phyloP scores from a whole-genome alignment of 2,113 vertebrate genomes.

The Excalfactoria chinensis region DNA sequence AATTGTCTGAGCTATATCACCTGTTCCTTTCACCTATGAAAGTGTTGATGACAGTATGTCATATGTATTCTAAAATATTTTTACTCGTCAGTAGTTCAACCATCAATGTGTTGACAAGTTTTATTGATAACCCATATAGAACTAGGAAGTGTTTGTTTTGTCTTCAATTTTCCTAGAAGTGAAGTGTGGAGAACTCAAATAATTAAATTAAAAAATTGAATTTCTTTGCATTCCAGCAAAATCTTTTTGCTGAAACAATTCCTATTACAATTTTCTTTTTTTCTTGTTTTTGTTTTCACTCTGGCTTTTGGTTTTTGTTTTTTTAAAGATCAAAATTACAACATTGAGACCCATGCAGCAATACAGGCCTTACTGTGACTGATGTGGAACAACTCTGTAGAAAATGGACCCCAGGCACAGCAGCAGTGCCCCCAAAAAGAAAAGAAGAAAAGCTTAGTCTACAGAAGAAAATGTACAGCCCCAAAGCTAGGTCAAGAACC shows the following conservation, averaged over 20 bases:
- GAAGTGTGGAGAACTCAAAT: neutral
- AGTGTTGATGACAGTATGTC: neutral
- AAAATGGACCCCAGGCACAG: neutral
- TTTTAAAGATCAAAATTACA: neutral
- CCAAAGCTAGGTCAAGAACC: neutral
- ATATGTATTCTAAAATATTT: neutral
- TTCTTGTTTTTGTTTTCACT: neutral
- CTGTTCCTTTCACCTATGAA: neutral
- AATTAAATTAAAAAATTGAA: neutral
- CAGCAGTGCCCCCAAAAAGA: neutral
- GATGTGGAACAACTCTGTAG: neutral
- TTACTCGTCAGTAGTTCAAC: neutral
- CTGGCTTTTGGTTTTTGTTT: neutral
- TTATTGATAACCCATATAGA: neutral
- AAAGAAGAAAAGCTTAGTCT: neutral
- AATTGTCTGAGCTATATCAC: neutral
- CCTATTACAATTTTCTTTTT: neutral
- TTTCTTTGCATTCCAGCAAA: neutral
- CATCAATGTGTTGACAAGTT: neutral
- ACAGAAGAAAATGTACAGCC: rapidly evolving
- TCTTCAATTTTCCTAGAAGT: neutral
- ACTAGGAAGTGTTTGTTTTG: neutral
- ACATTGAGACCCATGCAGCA: neutral
- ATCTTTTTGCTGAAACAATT: neutral
- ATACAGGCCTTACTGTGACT: neutral